phyloP scores from a whole-genome alignment of 2,888 invertebrate species.

The Agonopterix alstromeriana region DNA sequence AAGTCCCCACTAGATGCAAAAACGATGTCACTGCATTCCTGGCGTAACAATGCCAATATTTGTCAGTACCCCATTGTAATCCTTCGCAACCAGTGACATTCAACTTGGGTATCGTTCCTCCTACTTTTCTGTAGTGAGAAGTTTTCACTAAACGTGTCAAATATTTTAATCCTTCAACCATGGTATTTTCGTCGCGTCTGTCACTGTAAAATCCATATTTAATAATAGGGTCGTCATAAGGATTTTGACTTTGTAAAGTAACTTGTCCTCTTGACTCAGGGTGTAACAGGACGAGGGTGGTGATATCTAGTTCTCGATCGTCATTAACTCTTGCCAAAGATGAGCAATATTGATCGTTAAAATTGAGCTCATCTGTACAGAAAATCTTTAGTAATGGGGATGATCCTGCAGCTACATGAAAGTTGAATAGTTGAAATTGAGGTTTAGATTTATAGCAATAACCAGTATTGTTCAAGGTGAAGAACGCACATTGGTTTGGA shows the following conservation, averaged over 20 bases:
- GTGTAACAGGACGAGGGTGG: constrained; percentile 10
- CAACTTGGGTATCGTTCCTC: constrained; percentile 10
- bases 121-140: constrained; percentile 13
- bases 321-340: constrained; percentile 11
- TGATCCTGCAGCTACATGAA: constrained; percentile 4
- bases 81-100: constrained; percentile 60
- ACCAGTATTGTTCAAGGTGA: constrained; percentile 9
- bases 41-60: constrained; percentile 80
- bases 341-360: constrained; percentile 8
- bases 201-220: constrained; percentile 13
- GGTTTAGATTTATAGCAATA: constrained; percentile 5
- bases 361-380: constrained; percentile 8
- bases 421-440: constrained; percentile 14
- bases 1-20: constrained; percentile 76
- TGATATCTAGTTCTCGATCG: constrained; percentile 9
- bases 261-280: constrained; percentile 14
- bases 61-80: constrained; percentile 64
- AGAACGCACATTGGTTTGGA: constrained; percentile 12
- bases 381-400: constrained; percentile 1
- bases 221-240: constrained; percentile 11
- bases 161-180: constrained; percentile 11
- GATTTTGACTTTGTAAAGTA: constrained; percentile 11
- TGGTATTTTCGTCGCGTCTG: constrained; percentile 8
- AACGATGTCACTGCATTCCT: constrained; percentile 74
- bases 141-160: constrained; percentile 11